Percentiles rank a stretch among this genome's conserved stretches.
Evolutionary conservation across 2,113 vertebrate species (phyloP).

Genomic region (Podarcis cretensis): DNA sequence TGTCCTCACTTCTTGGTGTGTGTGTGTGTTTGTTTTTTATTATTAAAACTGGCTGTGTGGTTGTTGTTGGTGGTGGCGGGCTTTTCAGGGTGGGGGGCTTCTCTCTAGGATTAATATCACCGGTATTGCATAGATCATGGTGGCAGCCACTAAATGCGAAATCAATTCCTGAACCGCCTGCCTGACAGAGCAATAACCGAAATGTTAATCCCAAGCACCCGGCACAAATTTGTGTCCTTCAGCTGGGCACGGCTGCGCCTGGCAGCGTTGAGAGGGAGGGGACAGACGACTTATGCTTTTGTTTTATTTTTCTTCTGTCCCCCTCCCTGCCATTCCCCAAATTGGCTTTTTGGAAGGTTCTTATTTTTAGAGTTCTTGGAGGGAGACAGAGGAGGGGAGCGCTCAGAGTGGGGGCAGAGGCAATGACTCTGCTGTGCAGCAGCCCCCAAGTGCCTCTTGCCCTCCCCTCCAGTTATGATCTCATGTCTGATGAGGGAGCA

Average conservation of each 20-base stretch:
- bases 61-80: not conserved
- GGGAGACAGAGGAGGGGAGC: fast-evolving
- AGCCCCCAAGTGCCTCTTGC: slow-evolving; percentile 28
- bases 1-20: not conserved
- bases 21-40: no score
- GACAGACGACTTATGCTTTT: slow-evolving; percentile 14
- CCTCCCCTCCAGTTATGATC: not conserved
- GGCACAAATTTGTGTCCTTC: slow-evolving; percentile 40
- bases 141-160: slow-evolving; percentile 63
- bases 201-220: slow-evolving; percentile 60
- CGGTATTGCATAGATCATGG: slow-evolving; percentile 71
- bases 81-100: not conserved
- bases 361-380: fast-evolving
- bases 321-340: slow-evolving; percentile 12
- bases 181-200: slow-evolving; percentile 72
- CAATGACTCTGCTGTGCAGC: slow-evolving; percentile 24
- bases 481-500: not conserved
- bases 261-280: slow-evolving; percentile 4
- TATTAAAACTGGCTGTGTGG: not conserved
- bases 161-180: slow-evolving; percentile 61
- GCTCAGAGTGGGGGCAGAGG: not conserved
- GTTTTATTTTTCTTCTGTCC: not conserved
- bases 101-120: slow-evolving; percentile 66
- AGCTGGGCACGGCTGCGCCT: slow-evolving; percentile 37
- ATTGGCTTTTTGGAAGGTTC: not conserved